Base-by-base conservation (phyloP, 2,113 vertebrate species). In the Eublepharis macularius region DNA sequence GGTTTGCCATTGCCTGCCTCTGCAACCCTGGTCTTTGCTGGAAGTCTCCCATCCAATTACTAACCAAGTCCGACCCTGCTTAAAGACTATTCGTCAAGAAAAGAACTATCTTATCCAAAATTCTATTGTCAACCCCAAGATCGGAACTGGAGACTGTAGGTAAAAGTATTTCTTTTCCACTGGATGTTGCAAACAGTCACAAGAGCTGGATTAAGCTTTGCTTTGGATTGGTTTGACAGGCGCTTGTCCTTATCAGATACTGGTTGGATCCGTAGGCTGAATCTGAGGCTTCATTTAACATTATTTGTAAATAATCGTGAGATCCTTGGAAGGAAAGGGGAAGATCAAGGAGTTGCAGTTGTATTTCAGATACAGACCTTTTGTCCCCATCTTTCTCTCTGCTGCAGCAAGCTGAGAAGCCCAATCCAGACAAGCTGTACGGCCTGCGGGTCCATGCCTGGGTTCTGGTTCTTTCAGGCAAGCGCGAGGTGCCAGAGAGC, bases 391-490 rank as follows among this genome's bases (percentile, higher is more conserved):
- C 75, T 76, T 34, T 84, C 73, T 87, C 77, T 90, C 77, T 0
- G 0, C 79, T 87, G 0, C 92, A 98, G 97, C 95, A 97, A 47
- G 29, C 11, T 0, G 93, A 94, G 73, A 94, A 73, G 79, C 91
- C 63, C 0, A 82, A 88, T 1, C 51, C 17, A 0, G 98, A 99
- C 88, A 88, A 93, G 29, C 88, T 98, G 78, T 79, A 87, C 0
- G 98, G 99, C 4, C 92, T 97, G 70, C 90, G 98, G 72, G 96
- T 99, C 3, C 98, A 99, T 0, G 96, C 96, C 0, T 99, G 99
- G 99, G 98, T 99, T 68, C 94, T 99, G 90, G 96, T 99, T 80
- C 91, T 98, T 87, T 60, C 97, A 0, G 98, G 98, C n/a, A 97
- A 97, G 81, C 95, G 96, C 0, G 96, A 97, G 16, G 94, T 99